Evolutionary conservation across 2,888 invertebrate genomes (phyloP), one percentile per base, ranked within the genome.

Genomic region (Eupeodes luniger): DNA sequence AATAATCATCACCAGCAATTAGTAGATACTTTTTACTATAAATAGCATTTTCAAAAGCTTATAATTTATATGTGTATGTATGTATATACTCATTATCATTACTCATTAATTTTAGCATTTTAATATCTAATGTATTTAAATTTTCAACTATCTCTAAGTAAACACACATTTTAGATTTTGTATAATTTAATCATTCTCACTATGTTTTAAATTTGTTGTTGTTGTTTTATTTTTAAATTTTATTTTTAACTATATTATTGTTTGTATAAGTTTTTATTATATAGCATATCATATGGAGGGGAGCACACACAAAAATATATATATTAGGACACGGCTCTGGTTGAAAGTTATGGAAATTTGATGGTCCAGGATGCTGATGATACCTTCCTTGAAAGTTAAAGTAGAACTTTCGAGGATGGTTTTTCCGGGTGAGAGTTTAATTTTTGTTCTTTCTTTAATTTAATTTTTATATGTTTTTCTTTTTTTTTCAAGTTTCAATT

Each of bases 261-360:
- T 53, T 40, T 76, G 9, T 77, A 40, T 53, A 36, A 44, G 19
- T 19, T 70, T 69, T 55, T 44, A 4, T 55, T 64, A 84, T 85
- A 88, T 88, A 88, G 88, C 88, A 85, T 85, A 88, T 88, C 57
- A 85, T 27, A 27, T 88, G 88, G 88, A 77, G 88, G 88, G 88
- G 88, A 88, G 88, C 88, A 85, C 88, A 88, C 88, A 88, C 78
- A 85, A 88, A 88, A 88, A 89, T 90, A 90, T 90, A 90, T 90
- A 90, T 90, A 90, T 90, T 90, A 91, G 93, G 93, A 92, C 91
- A 90, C 90, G 92, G 92, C 93, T 91, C 89, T 91, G 90, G 91
- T 91, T 92, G 91, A 92, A 92, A 91, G 91, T 91, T 92, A 92
- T 92, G 93, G 92, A 92, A 92, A 91, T 93, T 92, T 92, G 92